Percentiles rank a stretch among this genome's conserved stretches.
Conservation (phyloP, 2,113 vertebrate species). For the Podilymbus podiceps region DNA sequence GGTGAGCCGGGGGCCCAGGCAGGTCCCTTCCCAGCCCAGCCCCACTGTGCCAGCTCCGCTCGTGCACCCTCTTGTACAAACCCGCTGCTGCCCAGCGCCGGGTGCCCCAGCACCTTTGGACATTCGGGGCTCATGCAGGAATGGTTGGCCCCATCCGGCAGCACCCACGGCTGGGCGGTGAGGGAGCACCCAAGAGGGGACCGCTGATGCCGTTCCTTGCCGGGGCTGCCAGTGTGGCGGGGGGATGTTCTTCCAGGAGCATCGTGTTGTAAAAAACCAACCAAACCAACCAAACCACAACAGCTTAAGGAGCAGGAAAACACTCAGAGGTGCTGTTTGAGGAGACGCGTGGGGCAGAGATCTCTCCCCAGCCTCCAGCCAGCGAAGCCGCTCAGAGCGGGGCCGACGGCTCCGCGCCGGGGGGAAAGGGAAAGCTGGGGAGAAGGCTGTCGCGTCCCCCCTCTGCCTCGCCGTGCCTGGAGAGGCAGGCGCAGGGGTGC, state of each 20-base stretch:
- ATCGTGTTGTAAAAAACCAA: not conserved
- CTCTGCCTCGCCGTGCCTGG: accelerated
- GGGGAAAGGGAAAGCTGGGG: not conserved
- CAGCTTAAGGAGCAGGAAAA: not conserved
- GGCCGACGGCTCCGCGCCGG: accelerated
- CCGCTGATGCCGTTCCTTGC: accelerated
- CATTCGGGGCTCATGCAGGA: accelerated
- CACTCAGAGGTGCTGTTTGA: not conserved
- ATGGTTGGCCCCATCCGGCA: accelerated
- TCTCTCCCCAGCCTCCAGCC: not conserved
- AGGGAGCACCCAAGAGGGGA: not conserved
- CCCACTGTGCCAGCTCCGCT: accelerated
- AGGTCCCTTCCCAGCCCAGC: not conserved
- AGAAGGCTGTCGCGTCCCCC: not conserved
- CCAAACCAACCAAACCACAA: too few species aligned
- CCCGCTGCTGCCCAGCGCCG: not conserved
- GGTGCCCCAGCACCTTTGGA: not conserved
- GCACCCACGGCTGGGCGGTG: accelerated
- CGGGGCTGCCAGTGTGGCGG: not conserved
- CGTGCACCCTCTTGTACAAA: not conserved
- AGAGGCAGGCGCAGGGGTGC: not conserved
- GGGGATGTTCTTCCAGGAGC: not conserved
- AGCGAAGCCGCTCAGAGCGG: accelerated
- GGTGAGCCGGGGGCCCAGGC: not conserved
- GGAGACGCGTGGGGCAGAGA: accelerated